Conservation (phyloP, 2,113 vertebrate genomes). For the Tympanuchus pallidicinctus region DNA sequence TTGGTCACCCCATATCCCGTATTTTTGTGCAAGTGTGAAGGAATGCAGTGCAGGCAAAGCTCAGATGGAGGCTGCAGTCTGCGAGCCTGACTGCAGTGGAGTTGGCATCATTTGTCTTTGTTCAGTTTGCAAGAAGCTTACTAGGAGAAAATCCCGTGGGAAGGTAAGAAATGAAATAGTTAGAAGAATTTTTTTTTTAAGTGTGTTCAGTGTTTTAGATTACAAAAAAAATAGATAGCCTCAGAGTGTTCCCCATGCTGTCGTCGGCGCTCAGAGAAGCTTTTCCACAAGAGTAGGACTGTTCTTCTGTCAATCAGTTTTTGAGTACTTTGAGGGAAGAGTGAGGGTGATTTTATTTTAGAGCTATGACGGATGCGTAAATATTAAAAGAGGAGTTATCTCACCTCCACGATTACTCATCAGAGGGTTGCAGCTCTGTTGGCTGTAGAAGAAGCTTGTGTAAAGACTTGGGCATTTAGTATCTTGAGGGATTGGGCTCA, state of each 20-base stretch:
- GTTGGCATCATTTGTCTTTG: neutral
- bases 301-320: neutral
- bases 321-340: neutral
- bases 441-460: conserved; percentile 16
- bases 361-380: conserved; percentile 2
- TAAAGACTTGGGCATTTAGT: conserved; percentile 39
- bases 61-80: fast-evolving
- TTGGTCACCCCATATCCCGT: neutral
- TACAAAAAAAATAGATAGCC: neutral
- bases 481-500: conserved; percentile 34
- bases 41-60: neutral
- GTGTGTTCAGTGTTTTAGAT: neutral
- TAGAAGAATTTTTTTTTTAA: neutral
- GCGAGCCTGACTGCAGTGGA: neutral
- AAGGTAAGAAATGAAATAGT: neutral
- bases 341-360: neutral
- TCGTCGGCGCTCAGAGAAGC: neutral
- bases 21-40: neutral
- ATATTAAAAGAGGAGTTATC: conserved; percentile 55
- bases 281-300: neutral
- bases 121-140: neutral
- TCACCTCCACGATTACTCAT: conserved; percentile 38
- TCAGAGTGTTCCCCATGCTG: neutral
- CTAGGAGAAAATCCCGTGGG: neutral
- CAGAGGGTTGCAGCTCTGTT: conserved; percentile 12